Conservation (phyloP, 2,888 invertebrate genomes). For the Sarcophaga subvicina region DNA sequence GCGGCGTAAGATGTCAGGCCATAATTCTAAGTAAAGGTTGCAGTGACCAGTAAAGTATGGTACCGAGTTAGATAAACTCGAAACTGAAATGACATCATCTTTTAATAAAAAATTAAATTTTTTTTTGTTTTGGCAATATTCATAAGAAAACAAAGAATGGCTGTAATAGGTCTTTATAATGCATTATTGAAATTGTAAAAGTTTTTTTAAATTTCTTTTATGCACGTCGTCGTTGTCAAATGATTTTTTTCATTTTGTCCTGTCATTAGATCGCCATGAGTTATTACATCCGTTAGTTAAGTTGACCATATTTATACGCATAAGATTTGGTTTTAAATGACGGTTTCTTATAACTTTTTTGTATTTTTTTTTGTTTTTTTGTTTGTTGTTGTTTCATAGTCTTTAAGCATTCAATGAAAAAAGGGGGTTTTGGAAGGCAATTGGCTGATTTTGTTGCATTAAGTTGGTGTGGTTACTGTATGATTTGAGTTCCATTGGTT, state of each 20-base stretch:
- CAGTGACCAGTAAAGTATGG: too few species aligned
- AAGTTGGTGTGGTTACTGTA: constrained; percentile 32
- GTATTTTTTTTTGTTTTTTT: neutral
- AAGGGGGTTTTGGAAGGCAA: neutral
- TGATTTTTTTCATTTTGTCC: constrained; percentile 66
- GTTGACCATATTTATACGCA: constrained; percentile 28
- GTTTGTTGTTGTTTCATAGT: neutral
- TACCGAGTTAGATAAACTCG: too few species aligned
- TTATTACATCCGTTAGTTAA: constrained; percentile 65
- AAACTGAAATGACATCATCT: too few species aligned
- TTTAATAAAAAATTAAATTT: too few species aligned
- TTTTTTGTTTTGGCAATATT: too few species aligned
- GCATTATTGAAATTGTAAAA: constrained; percentile 24
- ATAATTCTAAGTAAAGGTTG: too few species aligned
- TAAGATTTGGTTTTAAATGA: constrained; percentile 2
- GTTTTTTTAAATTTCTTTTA: constrained; percentile 12
- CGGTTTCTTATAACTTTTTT: neutral
- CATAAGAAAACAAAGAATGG: neutral
- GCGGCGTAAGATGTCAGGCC: too few species aligned
- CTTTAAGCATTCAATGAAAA: neutral
- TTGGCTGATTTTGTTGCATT: constrained; percentile 34
- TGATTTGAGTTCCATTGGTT: constrained; percentile 27
- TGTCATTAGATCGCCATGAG: constrained; percentile 65
- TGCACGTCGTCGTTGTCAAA: constrained; percentile 58
- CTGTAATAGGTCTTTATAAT: constrained; percentile 16